phyloP scores from a whole-genome alignment of 2,888 invertebrate genomes.

The Tanaodytes sp. region DNA sequence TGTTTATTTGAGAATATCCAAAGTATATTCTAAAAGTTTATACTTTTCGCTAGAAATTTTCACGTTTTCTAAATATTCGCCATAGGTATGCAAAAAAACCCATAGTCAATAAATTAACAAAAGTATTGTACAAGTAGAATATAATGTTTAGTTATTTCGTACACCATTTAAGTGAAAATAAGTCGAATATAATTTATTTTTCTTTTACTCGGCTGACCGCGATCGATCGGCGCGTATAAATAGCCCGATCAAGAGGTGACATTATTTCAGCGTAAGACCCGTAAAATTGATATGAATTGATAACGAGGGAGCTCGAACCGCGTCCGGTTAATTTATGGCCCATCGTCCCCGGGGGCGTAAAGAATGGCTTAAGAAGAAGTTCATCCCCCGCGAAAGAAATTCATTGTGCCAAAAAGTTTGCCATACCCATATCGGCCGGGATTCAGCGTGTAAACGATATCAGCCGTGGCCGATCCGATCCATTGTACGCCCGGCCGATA shows the following conservation, averaged over 20 bases:
- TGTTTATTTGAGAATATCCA: too few species aligned
- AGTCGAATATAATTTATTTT: too few species aligned
- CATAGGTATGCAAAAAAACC: too few species aligned
- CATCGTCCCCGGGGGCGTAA: constrained; percentile 33
- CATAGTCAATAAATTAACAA: too few species aligned
- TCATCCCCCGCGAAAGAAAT: constrained; percentile 47
- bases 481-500: constrained; percentile 64
- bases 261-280: constrained; percentile 15
- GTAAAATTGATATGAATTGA: constrained; percentile 46
- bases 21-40: too few species aligned
- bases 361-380: constrained; percentile 42
- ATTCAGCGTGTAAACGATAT: constrained; percentile 65
- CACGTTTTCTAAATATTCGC: too few species aligned
- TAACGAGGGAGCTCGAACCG: constrained; percentile 30
- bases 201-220: too few species aligned
- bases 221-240: too few species aligned
- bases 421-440: constrained; percentile 53
- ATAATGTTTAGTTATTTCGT: too few species aligned
- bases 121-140: too few species aligned
- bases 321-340: constrained; percentile 45
- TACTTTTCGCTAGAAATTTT: too few species aligned
- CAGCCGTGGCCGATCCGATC: constrained; percentile 59
- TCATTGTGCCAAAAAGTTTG: constrained; percentile 51
- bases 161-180: too few species aligned
- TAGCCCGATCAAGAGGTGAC: not conserved